phyloP scores from a whole-genome alignment of 2,797 vertebrate genomes.

The Chaetodon trifasciatus region DNA sequence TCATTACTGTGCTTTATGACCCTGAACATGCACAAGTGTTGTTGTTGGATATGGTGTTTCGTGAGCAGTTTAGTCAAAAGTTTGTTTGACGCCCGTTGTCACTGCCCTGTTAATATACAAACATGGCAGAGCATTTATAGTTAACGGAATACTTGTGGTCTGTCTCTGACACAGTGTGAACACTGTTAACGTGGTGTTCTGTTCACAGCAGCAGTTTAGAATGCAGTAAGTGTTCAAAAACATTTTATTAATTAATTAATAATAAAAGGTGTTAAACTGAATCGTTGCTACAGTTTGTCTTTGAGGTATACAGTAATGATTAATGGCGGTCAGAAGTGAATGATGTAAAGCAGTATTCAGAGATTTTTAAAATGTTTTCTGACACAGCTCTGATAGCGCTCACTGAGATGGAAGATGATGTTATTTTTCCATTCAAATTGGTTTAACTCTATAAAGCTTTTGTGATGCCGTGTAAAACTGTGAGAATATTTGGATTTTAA shows the following conservation, averaged over 20 bases:
- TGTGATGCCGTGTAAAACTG: background rate
- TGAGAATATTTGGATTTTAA: background rate
- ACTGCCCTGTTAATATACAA: constrained; percentile 63
- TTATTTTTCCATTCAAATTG: constrained; percentile 8
- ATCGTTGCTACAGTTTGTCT: background rate
- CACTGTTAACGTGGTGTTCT: background rate
- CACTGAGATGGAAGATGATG: background rate
- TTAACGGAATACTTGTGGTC: constrained; percentile 23
- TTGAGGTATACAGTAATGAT: background rate
- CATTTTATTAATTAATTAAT: background rate
- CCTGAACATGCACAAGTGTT: background rate
- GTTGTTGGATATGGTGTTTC: background rate
- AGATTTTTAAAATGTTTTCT: background rate
- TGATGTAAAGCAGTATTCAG: background rate
- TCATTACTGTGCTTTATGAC: background rate
- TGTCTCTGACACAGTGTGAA: background rate
- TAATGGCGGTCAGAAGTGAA: background rate
- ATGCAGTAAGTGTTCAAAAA: constrained; percentile 34
- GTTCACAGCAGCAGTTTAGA: background rate
- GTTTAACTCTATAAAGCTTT: constrained; percentile 20
- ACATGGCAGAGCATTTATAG: constrained; percentile 39
- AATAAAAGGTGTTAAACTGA: too few relatives aligned
- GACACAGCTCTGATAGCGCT: background rate
- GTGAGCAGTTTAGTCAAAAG: background rate
- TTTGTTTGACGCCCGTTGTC: background rate